Percentiles rank a stretch among this genome's conserved stretches.
Conservation (phyloP, 2,797 vertebrate genomes). For the Myripristis jacobus region DNA sequence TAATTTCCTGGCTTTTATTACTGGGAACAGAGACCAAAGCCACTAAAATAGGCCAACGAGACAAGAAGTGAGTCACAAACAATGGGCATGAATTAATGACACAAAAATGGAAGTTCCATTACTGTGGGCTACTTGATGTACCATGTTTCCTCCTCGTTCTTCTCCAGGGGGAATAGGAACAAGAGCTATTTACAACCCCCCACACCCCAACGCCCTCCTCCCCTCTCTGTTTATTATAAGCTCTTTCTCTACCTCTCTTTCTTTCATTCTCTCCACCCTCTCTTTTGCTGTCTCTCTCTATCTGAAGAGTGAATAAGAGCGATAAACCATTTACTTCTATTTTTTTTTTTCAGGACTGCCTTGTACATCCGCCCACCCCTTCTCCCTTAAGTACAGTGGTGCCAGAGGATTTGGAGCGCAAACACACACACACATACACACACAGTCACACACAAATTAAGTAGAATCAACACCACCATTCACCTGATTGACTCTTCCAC, state of each 20-base stretch:
- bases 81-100: constrained; percentile 62
- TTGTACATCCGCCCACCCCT: background rate
- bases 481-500: constrained; percentile 38
- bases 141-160: constrained; percentile 15
- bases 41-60: constrained; percentile 46
- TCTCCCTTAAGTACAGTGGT: constrained; percentile 26
- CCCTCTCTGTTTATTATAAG: background rate
- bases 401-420: constrained; percentile 32
- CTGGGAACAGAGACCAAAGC: constrained; percentile 29
- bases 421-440: constrained; percentile 16
- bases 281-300: background rate
- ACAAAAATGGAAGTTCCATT: constrained; percentile 35
- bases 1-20: constrained; percentile 43
- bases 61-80: constrained; percentile 48
- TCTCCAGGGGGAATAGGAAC: constrained; percentile 8
- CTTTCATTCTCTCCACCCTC: background rate
- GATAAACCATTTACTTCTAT: constrained; percentile 20
- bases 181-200: constrained; percentile 34
- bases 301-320: constrained; percentile 7
- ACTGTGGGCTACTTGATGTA: constrained; percentile 27
- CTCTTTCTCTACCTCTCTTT: too few relatives aligned
- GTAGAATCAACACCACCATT: background rate
- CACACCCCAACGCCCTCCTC: background rate
- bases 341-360: constrained; percentile 19
- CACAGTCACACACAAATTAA: background rate